Evolutionary conservation across 2,797 vertebrate species (phyloP).

Genomic region (Perodicticus potto): DNA sequence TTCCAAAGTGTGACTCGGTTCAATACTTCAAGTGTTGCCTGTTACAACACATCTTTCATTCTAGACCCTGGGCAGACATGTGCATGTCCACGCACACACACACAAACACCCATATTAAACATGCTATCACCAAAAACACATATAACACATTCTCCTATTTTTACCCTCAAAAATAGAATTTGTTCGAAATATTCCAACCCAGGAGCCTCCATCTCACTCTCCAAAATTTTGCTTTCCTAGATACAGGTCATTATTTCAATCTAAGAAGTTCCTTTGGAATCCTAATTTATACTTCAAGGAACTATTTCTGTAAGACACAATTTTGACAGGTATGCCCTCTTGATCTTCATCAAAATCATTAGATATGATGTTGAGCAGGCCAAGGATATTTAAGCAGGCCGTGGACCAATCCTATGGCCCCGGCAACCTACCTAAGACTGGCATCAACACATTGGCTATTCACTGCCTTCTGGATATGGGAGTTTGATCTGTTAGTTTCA

Average conservation of each 20-base stretch:
- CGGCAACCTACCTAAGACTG: neutral
- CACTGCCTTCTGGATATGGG: neutral
- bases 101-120: neutral
- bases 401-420: neutral
- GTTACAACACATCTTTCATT: neutral
- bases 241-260: neutral
- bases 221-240: neutral
- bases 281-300: neutral
- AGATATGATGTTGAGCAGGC: neutral
- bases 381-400: neutral
- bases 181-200: neutral
- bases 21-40: neutral
- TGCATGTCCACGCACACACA: neutral
- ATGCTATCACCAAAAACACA: neutral
- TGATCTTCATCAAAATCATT: neutral
- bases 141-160: neutral
- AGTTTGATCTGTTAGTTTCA: neutral
- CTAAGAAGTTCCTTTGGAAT: neutral
- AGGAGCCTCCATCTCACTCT: neutral
- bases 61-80: no score
- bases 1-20: neutral
- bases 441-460: neutral
- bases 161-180: neutral
- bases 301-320: neutral
- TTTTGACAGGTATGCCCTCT: neutral